These are phyloP conservation scores for Platysternon megacephalum DNA, from an alignment of 2,113 vertebrate species.

Conservation along the genomic window DNA sequence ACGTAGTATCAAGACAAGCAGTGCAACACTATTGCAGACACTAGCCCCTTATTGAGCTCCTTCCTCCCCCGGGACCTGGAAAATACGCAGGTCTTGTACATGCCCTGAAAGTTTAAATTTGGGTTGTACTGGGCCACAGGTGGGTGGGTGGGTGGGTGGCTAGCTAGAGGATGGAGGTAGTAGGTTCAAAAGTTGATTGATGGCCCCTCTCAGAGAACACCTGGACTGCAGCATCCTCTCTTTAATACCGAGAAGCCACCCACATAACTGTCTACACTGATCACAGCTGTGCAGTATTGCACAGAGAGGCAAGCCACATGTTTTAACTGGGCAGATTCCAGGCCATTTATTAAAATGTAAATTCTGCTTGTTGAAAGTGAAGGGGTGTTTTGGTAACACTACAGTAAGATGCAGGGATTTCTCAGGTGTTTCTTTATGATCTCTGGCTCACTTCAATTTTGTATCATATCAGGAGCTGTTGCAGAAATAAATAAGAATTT, in stretches of 20 bases:
- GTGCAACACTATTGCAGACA: rapidly evolving
- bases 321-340: rapidly evolving
- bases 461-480: background rate
- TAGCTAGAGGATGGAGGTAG: rapidly evolving
- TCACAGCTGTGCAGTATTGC: background rate
- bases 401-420: background rate
- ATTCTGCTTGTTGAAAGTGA: background rate
- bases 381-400: background rate
- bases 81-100: background rate
- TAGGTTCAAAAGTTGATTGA: background rate
- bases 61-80: background rate
- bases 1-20: background rate
- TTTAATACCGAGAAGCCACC: rapidly evolving
- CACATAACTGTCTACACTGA: background rate
- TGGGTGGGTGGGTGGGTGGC: rapidly evolving
- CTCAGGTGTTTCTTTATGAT: background rate
- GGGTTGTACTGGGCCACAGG: background rate
- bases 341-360: background rate
- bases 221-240: rapidly evolving
- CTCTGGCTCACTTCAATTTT: background rate
- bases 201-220: rapidly evolving
- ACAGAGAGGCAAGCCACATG: rapidly evolving
- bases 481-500: background rate
- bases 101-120: background rate
- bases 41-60: background rate